Evolutionary conservation across 2,888 invertebrate species (phyloP), one percentile per base, ranked within the genome.

Genomic region (Eueremaeus valkanovi): DNA sequence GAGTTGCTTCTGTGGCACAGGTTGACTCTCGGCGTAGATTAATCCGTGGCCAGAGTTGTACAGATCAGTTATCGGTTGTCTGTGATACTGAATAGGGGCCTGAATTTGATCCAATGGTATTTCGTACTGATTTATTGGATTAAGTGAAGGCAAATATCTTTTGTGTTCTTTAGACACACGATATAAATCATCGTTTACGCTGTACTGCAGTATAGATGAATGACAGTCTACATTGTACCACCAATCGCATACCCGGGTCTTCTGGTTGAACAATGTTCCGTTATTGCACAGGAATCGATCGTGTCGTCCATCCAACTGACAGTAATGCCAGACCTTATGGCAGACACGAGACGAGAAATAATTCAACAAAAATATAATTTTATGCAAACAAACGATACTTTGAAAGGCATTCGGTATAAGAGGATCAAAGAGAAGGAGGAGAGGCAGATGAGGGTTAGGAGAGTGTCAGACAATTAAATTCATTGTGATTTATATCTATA

Each of bases 221-320:
- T 18, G 29, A 72, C 75, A 75, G 49, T 75, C 40, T 5, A 75
- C 75, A 75, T 75, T 75, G 33, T 75, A 78, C 79, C 79, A 79
- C 79, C 79, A 79, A 36, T 79, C 78, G 63, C 79, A 79, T 18
- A 79, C 79, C 58, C 79, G 49, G 3, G 77, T 77, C 27, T 66
- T 49, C 63, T 79, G 79, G 27, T 79, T 78, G 72, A 79, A 79
- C 27, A 79, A 36, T 1, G 79, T 79, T 0, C 79, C 79, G 42
- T 79, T 75, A 36, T 49, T 13, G 61, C 75, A 75, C 33, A 75
- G 75, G 36, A 75, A 75, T 36, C 55, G 55, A 58, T 78, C 78
- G 58, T 79, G 78, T 13, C 79, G 78, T 2, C 78, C 79, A 72
- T 79, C 79, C 6, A 77, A 78, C 63, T 79, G 79, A 51, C 79